These are phyloP conservation scores for Pseudomyrmex pallidus DNA, from an alignment of 1,140 invertebrate species.

Conservation along the genomic window DNA sequence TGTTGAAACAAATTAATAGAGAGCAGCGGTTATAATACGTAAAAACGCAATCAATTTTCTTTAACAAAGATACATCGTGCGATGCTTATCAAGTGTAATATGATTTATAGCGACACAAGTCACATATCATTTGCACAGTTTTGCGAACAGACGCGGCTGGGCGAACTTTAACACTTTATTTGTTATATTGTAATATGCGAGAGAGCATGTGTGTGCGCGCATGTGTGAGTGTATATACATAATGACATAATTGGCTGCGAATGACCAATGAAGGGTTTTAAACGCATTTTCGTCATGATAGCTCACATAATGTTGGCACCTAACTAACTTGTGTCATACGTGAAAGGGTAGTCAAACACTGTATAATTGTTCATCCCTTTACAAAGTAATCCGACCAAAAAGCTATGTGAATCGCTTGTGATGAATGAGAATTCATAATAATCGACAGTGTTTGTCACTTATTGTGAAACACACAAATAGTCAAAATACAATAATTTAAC, in stretches of 20 bases:
- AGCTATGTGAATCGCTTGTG: neutral
- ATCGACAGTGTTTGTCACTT: neutral
- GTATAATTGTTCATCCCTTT: constrained; percentile 79
- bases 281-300: constrained; percentile 21
- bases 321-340: constrained; percentile 54
- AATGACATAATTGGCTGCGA: constrained; percentile 45
- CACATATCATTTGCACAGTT: constrained; percentile 22
- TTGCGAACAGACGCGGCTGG: neutral
- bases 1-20: constrained; percentile 18
- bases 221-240: neutral
- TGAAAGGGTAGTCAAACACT: constrained; percentile 67
- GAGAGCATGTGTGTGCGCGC: neutral
- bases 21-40: neutral
- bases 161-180: constrained; percentile 26
- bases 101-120: constrained; percentile 5
- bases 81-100: constrained; percentile 1
- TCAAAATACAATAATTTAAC: no score
- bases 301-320: constrained; percentile 25
- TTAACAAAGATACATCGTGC: constrained; percentile 26
- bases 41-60: constrained; percentile 30
- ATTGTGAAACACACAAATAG: neutral
- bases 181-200: constrained; percentile 14
- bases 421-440: constrained; percentile 1
- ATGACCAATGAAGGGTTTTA: neutral
- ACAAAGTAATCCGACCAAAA: constrained; percentile 70